A percentile compares a stretch with the other conserved stretches of the same genome.
phyloP scores from a whole-genome alignment of 2,113 vertebrate species.

The Lycocorax pyrrhopterus region DNA sequence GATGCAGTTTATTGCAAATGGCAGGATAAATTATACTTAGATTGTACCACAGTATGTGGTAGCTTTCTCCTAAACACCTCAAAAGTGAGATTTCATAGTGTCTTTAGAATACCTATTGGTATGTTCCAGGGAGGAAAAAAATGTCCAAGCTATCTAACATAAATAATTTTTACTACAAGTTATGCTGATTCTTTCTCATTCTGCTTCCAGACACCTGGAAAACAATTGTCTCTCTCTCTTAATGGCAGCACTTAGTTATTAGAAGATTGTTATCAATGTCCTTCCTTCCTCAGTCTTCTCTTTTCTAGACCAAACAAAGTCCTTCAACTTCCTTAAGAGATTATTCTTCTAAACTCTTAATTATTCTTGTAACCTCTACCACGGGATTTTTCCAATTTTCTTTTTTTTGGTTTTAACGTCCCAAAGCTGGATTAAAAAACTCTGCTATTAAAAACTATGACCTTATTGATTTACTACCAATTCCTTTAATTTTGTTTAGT shows the following conservation, averaged over 20 bases:
- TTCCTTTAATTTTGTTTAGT: background rate
- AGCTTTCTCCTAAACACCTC: background rate
- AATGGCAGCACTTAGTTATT: background rate
- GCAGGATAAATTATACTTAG: background rate
- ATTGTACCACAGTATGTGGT: background rate
- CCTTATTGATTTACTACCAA: background rate
- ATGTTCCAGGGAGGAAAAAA: background rate
- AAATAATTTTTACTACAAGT: background rate
- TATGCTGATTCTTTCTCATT: background rate
- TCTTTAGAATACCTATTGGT: background rate
- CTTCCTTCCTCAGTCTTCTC: background rate
- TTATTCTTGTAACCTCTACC: background rate
- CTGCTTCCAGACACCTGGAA: background rate
- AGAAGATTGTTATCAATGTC: background rate
- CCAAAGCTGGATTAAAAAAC: background rate
- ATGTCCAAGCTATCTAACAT: background rate
- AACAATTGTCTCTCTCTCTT: background rate
- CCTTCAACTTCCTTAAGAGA: background rate
- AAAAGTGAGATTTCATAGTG: background rate
- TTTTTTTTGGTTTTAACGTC: background rate
- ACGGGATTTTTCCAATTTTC: background rate
- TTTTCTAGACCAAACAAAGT: conserved; percentile 32
- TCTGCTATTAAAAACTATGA: background rate
- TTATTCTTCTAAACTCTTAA: background rate
- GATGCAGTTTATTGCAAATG: background rate